These are phyloP conservation scores for Anser brachyrhynchus DNA, from an alignment of 2,113 vertebrate genomes.

Conservation along the genomic window DNA sequence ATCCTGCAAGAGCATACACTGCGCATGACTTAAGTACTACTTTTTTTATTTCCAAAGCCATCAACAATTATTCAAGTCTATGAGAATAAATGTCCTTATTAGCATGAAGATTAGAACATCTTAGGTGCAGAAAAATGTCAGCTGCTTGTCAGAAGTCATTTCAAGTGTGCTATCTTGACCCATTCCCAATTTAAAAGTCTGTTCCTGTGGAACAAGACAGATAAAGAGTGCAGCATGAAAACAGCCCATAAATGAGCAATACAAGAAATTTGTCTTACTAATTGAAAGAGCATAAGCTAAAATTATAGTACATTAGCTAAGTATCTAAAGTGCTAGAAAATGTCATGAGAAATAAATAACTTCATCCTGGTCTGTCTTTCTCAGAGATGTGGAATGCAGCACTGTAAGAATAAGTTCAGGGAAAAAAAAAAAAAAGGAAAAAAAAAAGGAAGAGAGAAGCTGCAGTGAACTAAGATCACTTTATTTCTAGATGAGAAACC, in stretches of 20 bases:
- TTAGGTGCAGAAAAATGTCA: slow-evolving; percentile 42
- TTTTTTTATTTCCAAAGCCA: slow-evolving; percentile 38
- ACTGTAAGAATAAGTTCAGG: not conserved
- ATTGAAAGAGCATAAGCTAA: slow-evolving; percentile 60
- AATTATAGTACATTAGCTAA: slow-evolving; percentile 49
- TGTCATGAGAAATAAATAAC: slow-evolving; percentile 48
- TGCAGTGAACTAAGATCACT: not conserved
- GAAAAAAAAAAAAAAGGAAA: too few relatives aligned
- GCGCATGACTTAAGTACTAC: not conserved
- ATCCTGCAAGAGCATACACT: not conserved
- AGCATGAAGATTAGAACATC: slow-evolving; percentile 56
- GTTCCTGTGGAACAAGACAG: slow-evolving; percentile 3
- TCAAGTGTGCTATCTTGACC: slow-evolving; percentile 38
- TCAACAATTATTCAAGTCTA: slow-evolving; percentile 47
- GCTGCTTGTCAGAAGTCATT: slow-evolving; percentile 63
- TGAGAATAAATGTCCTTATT: slow-evolving; percentile 50
- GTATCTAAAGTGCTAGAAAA: slow-evolving; percentile 32
- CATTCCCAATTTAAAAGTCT: slow-evolving; percentile 48
- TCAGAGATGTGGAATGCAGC: not conserved
- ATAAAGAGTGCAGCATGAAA: slow-evolving; percentile 44
- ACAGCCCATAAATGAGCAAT: slow-evolving; percentile 52
- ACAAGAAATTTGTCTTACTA: slow-evolving; percentile 52
- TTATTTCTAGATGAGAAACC: not conserved
- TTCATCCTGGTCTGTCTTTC: not conserved
- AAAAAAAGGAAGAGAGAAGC: not conserved